Evolutionary conservation across 1,140 invertebrate species (phyloP).

Genomic region (Eulimnadia texana): DNA sequence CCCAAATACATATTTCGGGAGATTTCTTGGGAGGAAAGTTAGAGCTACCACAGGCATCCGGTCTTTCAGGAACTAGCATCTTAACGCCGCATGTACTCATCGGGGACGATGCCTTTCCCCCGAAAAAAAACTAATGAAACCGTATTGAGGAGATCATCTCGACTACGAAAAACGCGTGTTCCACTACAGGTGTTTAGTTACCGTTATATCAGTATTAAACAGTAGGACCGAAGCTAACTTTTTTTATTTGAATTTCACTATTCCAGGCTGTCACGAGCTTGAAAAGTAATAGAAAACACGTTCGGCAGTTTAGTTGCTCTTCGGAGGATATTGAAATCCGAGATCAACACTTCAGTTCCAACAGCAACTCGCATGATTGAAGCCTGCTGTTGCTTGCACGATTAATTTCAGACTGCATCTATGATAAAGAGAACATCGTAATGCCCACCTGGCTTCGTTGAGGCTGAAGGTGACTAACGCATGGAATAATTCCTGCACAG

Average conservation of each 20-base stretch:
- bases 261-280: slow-evolving; percentile 22
- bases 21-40: neutral
- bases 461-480: neutral
- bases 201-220: neutral
- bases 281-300: slow-evolving; percentile 1
- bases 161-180: slow-evolving; percentile 28
- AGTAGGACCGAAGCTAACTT: neutral
- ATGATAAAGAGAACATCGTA: neutral
- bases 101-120: slow-evolving; percentile 35
- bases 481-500: neutral
- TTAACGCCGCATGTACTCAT: slow-evolving; percentile 28
- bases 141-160: slow-evolving; percentile 25
- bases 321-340: neutral
- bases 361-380: neutral
- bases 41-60: slow-evolving; percentile 4
- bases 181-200: slow-evolving; percentile 27
- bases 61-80: slow-evolving; percentile 20
- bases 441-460: neutral
- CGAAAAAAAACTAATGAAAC: slow-evolving; percentile 29
- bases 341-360: neutral
- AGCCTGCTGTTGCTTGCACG: slow-evolving; percentile 1
- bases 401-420: neutral
- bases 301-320: neutral
- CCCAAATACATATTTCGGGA: slow-evolving; percentile 6
- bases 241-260: neutral